Evolutionary conservation across 2,888 invertebrate genomes (phyloP), one percentile per base, ranked within the genome.

Genomic region (Clitarchus hookeri): DNA sequence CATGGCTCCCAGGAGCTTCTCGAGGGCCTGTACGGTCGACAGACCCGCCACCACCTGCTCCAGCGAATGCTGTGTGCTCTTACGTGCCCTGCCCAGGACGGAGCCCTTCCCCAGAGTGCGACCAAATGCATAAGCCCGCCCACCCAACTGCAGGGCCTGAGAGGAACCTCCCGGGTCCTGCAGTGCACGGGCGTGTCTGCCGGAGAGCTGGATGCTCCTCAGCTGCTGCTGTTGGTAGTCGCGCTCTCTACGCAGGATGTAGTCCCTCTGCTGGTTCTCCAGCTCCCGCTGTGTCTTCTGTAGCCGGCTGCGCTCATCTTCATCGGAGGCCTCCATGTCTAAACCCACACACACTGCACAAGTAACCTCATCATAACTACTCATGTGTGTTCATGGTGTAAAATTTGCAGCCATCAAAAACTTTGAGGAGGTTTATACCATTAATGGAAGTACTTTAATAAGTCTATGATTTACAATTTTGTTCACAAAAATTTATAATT

Each of bases 221-320:
- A 86, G 26, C 44, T 83, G 86, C 27, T 23, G 53, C 27, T 23
- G 53, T 83, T 83, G 48, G 84, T 86, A 86, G 44, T 86, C 86
- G 12, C 78, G 78, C 19, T 86, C 86, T 48, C 79, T 86, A 19
- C 84, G 78, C 53, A 26, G 79, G 26, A 78, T 84, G 77, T 84
- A 86, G 78, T 86, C 84, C 48, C 44, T 44, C 44, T 84, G 86
- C 65, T 86, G 86, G 48, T 79, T 78, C 78, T 84, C 26, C 84
- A 86, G 36, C 26, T 83, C 86, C n/a, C 26, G 83, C 48, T 86
- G 86, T 12, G 84, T 84, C 26, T 84, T 84, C 79, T 84, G 84
- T 26, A 84, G 65, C 23, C 25, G 78, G 25, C 44, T 77, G 44
- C 44, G 11, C 26, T 78, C 25, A 44, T 44, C 84, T 16, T 78